A percentile compares a stretch with the other conserved stretches of the same genome.
Conservation (phyloP, 1,140 invertebrate genomes). For the Bombus balteatus region DNA sequence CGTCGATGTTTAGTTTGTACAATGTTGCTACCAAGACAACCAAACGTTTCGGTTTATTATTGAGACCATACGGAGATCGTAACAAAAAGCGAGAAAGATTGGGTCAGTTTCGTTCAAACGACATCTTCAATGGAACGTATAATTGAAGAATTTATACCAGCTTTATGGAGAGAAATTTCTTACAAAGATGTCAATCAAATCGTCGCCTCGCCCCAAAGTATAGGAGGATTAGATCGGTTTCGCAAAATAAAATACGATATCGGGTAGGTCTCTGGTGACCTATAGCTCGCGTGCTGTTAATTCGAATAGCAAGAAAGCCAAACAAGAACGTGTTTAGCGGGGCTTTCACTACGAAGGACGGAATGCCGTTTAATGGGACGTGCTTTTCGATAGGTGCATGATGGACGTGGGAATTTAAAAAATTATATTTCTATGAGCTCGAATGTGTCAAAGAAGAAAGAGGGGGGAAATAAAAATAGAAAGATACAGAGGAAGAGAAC, state of each 20-base stretch:
- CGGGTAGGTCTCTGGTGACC: too few relatives aligned
- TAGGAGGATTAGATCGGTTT: too few relatives aligned
- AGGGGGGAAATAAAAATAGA: background rate
- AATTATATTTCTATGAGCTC: background rate
- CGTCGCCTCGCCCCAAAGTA: background rate
- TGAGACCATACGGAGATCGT: too few relatives aligned
- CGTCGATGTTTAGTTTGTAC: background rate
- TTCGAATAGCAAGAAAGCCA: background rate
- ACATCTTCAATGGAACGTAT: background rate
- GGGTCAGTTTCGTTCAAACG: too few relatives aligned
- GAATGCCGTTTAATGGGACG: background rate
- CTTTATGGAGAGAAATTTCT: constrained; percentile 11
- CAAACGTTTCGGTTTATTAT: background rate
- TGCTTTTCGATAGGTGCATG: background rate
- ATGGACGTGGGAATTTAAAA: constrained; percentile 48
- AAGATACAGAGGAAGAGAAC: background rate
- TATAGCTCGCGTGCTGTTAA: background rate
- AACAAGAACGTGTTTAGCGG: background rate
- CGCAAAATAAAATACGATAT: too few relatives aligned
- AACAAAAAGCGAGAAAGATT: background rate
- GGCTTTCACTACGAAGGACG: background rate
- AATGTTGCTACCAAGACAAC: background rate
- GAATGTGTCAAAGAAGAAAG: background rate
- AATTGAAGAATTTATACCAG: constrained; percentile 15
- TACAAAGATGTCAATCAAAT: constrained; percentile 37